phyloP scores from a whole-genome alignment of 2,888 invertebrate species.

The Drosophila neonasuta region DNA sequence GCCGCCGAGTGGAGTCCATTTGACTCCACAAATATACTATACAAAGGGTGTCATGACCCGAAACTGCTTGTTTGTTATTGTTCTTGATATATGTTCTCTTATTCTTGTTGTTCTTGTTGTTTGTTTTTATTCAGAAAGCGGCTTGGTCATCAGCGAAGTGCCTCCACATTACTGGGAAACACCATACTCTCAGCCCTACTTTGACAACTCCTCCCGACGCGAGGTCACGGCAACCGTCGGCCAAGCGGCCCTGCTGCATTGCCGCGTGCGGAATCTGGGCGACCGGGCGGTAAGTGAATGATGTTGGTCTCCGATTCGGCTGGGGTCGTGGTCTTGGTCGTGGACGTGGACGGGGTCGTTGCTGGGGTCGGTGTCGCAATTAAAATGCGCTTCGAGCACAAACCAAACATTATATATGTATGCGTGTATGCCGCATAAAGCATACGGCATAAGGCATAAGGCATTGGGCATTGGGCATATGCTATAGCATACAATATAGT shows the following conservation, averaged over 20 bases:
- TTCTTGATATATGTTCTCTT: constrained; percentile 27
- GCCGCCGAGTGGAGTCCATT: constrained; percentile 13
- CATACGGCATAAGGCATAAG: not conserved
- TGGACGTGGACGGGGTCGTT: not conserved
- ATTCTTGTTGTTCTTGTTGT: constrained; percentile 7
- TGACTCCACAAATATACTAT: not conserved
- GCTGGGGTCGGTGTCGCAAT: constrained; percentile 54
- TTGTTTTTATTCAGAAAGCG: constrained; percentile 74
- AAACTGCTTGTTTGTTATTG: constrained; percentile 13
- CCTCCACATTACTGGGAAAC: constrained; percentile 83
- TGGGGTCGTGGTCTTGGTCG: not conserved
- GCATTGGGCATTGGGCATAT: constrained; percentile 39
- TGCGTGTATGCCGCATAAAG: constrained; percentile 33
- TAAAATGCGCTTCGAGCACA: constrained; percentile 57
- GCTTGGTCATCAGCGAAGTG: constrained; percentile 81
- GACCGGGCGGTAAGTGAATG: constrained; percentile 90
- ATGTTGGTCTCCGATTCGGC: constrained; percentile 9
- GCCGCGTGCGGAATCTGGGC: constrained; percentile 92
- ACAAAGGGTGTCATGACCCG: constrained; percentile 36
- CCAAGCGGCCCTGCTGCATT: constrained; percentile 92
- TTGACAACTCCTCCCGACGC: constrained; percentile 92
- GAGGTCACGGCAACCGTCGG: constrained; percentile 94
- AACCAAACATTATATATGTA: constrained; percentile 55
- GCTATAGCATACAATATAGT: constrained; percentile 2
- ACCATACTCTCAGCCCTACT: constrained; percentile 92